phyloP scores from a whole-genome alignment of 1,140 invertebrate species.

The Calephelis nemesis region DNA sequence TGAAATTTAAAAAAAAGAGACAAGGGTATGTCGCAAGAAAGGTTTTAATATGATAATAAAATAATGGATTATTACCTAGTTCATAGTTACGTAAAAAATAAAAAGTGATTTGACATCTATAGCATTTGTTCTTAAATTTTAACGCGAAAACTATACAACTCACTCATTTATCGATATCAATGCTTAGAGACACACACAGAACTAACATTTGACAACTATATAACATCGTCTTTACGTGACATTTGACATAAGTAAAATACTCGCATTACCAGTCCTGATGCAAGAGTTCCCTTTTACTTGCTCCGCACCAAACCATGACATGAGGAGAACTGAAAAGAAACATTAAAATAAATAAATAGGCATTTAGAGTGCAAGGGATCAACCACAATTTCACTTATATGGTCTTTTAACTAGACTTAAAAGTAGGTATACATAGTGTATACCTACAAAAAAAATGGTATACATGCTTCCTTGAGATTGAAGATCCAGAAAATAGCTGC shows the following conservation, averaged over 20 bases:
- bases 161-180: slow-evolving; percentile 40
- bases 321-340: slow-evolving; percentile 67
- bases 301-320: slow-evolving; percentile 74
- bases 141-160: background rate
- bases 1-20: too few relatives aligned
- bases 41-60: too few relatives aligned
- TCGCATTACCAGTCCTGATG: slow-evolving; percentile 69
- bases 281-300: slow-evolving; percentile 71
- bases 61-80: background rate
- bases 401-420: too few relatives aligned
- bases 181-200: slow-evolving; percentile 30
- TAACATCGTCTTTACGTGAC: slow-evolving; percentile 28
- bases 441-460: too few relatives aligned
- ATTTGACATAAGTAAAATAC: slow-evolving; percentile 26
- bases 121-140: background rate
- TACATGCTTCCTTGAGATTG: too few relatives aligned
- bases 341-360: slow-evolving; percentile 4
- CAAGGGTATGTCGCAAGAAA: too few relatives aligned
- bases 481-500: too few relatives aligned
- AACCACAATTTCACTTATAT: too few relatives aligned
- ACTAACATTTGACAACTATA: slow-evolving; percentile 38
- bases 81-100: background rate
- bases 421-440: too few relatives aligned
- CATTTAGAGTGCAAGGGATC: too few relatives aligned
- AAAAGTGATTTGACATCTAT: background rate